Evolutionary conservation across 2,888 invertebrate genomes (phyloP), one percentile per base, ranked within the genome.

Genomic region (Drosophila macrospina): DNA sequence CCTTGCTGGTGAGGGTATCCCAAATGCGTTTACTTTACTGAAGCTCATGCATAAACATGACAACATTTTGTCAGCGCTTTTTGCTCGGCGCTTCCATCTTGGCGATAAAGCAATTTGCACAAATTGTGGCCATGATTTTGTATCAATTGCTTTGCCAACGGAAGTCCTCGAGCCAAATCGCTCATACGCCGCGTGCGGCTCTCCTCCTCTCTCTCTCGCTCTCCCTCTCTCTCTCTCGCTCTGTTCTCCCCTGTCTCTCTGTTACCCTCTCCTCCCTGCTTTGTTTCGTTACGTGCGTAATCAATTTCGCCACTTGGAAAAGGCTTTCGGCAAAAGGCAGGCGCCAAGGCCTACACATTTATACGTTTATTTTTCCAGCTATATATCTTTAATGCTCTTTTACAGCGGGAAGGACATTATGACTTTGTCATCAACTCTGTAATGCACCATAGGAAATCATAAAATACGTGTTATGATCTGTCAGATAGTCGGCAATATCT

Each of bases 41-140:
- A 36, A 36, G 26, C 59, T 62, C 65, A 73, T 69, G 78, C 78
- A 76, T 73, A 73, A 78, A 61, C 78, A 76, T 74, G 73, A 63
- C 66, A 65, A 55, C 59, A 72, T 65, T 78, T 73, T 78, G 65
- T 73, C 78, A 65, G 69, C 78, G 45, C 15, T 63, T 73, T 68
- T 65, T 54, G 55, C 30, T 45, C 57, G 15, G 20, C 71, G 52
- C 51, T 59, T 26, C 26, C 41, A 48, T 39, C 32, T 37, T 54
- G 55, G 20, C 69, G 63, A 73, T 81, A 78, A 78, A 78, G 80
- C 82, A 85, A 87, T 82, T 82, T 82, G 69, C 66, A 51, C 66
- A 77, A 77, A 80, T 78, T 88, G 86, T 66, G 67, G 67, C 83
- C 73, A 79, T 88, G 83, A 83, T 88, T 83, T 88, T 86, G 75